phyloP scores from a whole-genome alignment of 2,797 vertebrate genomes.

The Danio tinwini region DNA sequence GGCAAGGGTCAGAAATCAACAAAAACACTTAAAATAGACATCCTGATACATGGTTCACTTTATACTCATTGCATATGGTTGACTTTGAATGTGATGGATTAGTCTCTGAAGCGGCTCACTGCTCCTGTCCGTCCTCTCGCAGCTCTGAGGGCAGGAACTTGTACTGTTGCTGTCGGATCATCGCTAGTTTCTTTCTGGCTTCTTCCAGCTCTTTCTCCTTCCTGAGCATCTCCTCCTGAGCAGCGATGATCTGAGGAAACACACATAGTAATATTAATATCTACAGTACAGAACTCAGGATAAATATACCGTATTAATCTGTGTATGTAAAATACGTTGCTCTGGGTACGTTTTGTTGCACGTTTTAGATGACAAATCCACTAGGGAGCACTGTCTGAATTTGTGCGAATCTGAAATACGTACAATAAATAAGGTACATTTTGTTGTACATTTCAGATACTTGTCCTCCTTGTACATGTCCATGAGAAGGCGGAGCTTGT shows the following conservation, averaged over 20 bases:
- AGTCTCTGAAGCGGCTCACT: conserved; percentile 66
- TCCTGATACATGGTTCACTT: conserved; percentile 61
- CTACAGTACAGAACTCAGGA: background rate
- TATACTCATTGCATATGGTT: conserved; percentile 59
- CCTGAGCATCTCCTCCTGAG: conserved; percentile 97
- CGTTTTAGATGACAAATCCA: too few species aligned
- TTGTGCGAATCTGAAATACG: too few species aligned
- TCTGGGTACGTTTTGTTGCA: too few species aligned
- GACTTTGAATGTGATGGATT: conserved; percentile 58
- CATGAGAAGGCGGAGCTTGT: too few species aligned
- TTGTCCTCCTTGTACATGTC: too few species aligned
- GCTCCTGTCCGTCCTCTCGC: conserved; percentile 88
- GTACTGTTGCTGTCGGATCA: conserved; percentile 96
- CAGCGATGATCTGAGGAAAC: conserved; percentile 90
- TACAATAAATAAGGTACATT: too few species aligned
- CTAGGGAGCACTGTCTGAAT: too few species aligned
- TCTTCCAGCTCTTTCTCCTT: conserved; percentile 95
- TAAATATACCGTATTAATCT: background rate
- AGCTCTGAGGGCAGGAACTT: conserved; percentile 96
- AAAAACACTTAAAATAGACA: conserved; percentile 64
- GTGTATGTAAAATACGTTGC: too few species aligned
- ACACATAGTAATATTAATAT: background rate
- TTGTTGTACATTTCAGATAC: too few species aligned
- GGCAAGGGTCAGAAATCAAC: conserved; percentile 57
- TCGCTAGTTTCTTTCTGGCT: conserved; percentile 92